A percentile compares a stretch with the other conserved stretches of the same genome.
phyloP scores from a whole-genome alignment of 2,113 vertebrate species.

The Motacilla alba region DNA sequence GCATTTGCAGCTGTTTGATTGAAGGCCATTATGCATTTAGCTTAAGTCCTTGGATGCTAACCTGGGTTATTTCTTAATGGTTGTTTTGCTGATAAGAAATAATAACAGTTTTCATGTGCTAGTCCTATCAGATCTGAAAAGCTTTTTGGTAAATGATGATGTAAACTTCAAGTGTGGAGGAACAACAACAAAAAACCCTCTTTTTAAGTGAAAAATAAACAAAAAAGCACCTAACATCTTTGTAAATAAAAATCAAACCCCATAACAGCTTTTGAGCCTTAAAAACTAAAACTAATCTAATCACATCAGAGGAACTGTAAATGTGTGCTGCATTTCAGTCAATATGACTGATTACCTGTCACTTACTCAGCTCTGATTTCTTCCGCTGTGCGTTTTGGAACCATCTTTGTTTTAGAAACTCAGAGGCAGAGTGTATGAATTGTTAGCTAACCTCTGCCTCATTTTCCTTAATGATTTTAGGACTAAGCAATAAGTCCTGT shows the following conservation, averaged over 20 bases:
- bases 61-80: neutral
- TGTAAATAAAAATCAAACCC: neutral
- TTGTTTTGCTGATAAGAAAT: neutral
- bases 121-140: neutral
- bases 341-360: slow-evolving; percentile 42
- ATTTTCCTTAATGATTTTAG: neutral
- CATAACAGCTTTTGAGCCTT: neutral
- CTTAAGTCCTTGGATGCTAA: neutral
- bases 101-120: neutral
- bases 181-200: neutral
- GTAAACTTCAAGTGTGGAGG: neutral
- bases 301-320: neutral
- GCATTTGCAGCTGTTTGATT: neutral
- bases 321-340: slow-evolving; percentile 27
- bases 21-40: neutral
- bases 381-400: neutral
- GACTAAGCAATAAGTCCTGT: neutral
- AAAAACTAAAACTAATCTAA: neutral
- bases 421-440: accelerated
- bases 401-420: neutral
- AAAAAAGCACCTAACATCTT: neutral
- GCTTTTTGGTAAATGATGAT: neutral
- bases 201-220: neutral
- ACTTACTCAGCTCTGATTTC: neutral
- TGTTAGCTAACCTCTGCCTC: neutral